Evolutionary conservation across 1,140 invertebrate genomes (phyloP).

Genomic region (Drosophila baimaii): DNA sequence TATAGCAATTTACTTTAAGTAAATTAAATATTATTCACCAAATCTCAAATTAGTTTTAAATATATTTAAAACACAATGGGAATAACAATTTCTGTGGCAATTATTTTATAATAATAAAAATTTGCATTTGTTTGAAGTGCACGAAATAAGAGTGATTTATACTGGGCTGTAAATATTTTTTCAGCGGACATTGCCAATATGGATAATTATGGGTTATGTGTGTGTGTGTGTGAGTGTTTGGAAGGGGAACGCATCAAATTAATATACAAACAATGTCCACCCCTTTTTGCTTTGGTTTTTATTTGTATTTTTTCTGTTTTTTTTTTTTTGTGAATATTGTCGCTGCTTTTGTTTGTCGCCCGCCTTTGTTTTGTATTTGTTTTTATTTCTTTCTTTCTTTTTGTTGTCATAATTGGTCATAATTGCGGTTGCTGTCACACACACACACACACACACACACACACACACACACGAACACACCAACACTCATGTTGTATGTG

Average conservation of each 20-base stretch:
- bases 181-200: slow-evolving; percentile 29
- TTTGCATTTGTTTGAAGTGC: neutral
- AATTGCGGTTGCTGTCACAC: slow-evolving; percentile 71
- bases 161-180: slow-evolving; percentile 1
- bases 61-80: no score
- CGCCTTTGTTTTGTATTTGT: slow-evolving; percentile 39
- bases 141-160: slow-evolving; percentile 3
- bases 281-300: slow-evolving; percentile 32
- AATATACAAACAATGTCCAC: slow-evolving; percentile 42
- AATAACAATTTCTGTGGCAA: no score
- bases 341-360: slow-evolving; percentile 47
- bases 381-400: slow-evolving; percentile 16
- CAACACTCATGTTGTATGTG: slow-evolving; percentile 22
- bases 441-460: slow-evolving; percentile 24
- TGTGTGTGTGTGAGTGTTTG: neutral
- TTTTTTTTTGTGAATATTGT: slow-evolving; percentile 14
- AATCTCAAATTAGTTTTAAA: no score
- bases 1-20: no score
- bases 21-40: no score
- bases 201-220: slow-evolving; percentile 23
- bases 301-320: slow-evolving; percentile 8
- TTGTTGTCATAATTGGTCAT: slow-evolving; percentile 74
- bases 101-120: neutral
- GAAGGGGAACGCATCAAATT: slow-evolving; percentile 8
- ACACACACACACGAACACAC: slow-evolving; percentile 20